Evolutionary conservation across 2,888 invertebrate species (phyloP).

Genomic region (Lobophora halterata): DNA sequence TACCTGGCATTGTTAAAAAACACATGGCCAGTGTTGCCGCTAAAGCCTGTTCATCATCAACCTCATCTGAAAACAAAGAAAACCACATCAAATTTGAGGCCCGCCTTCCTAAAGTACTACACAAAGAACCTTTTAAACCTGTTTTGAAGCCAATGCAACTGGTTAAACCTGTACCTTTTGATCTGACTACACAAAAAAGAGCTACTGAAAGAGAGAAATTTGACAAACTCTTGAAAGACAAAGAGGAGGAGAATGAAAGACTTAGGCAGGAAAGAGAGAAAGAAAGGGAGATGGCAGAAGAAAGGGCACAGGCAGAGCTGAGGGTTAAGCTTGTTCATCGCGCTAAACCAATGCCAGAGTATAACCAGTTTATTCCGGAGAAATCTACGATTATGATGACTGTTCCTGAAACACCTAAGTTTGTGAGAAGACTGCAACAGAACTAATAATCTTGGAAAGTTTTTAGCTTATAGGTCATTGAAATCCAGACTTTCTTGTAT

Average conservation of each 20-base stretch:
- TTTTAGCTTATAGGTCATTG: no score
- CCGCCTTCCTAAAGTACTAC: slow-evolving; percentile 80
- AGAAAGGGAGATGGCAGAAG: slow-evolving; percentile 62
- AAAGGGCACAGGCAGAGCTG: slow-evolving; percentile 72
- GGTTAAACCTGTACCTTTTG: slow-evolving; percentile 74
- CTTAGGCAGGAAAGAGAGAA: slow-evolving; percentile 57
- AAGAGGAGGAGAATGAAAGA: slow-evolving; percentile 74
- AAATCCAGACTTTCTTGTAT: no score
- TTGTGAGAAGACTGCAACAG: slow-evolving; percentile 61
- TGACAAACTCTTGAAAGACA: slow-evolving; percentile 77
- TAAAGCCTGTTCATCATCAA: slow-evolving; percentile 49
- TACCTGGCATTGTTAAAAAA: slow-evolving; percentile 77
- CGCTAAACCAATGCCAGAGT: slow-evolving; percentile 82
- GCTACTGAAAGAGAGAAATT: slow-evolving; percentile 82
- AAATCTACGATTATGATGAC: slow-evolving; percentile 80
- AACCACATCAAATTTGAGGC: slow-evolving; percentile 82
- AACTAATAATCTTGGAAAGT: no score
- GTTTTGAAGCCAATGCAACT: slow-evolving; percentile 67
- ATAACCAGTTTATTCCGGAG: slow-evolving; percentile 71
- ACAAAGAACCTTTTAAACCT: slow-evolving; percentile 84
- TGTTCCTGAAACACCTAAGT: slow-evolving; percentile 83
- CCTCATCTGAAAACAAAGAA: slow-evolving; percentile 65
- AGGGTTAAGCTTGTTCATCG: slow-evolving; percentile 81
- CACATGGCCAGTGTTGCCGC: slow-evolving; percentile 51
- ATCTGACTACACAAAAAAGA: slow-evolving; percentile 83